phyloP scores from a whole-genome alignment of 2,797 vertebrate species.

The Sebastiscus tertius region DNA sequence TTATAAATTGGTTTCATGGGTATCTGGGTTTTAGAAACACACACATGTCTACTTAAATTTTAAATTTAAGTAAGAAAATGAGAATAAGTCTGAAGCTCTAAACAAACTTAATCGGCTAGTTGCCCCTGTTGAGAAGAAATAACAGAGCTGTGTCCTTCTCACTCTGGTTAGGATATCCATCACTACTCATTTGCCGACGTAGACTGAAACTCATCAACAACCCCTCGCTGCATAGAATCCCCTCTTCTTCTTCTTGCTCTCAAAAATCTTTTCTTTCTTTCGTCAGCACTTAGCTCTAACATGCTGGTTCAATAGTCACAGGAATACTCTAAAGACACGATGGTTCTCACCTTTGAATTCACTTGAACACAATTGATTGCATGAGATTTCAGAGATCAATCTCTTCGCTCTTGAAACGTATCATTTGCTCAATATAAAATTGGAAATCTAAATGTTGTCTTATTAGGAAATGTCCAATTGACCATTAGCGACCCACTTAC shows the following conservation, averaged over 20 bases:
- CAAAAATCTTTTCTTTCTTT: background rate
- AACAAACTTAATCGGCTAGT: background rate
- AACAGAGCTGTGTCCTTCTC: background rate
- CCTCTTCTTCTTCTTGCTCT: background rate
- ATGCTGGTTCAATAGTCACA: background rate
- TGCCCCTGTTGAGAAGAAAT: background rate
- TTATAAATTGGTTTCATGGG: conserved; percentile 15
- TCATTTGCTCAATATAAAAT: background rate
- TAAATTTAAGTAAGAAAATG: background rate
- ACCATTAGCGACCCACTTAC: background rate
- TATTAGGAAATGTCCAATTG: background rate
- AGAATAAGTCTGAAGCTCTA: background rate
- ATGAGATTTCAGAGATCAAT: background rate
- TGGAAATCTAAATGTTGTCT: background rate
- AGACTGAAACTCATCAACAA: conserved; percentile 4
- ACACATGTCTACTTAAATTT: background rate
- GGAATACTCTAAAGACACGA: background rate
- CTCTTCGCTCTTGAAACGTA: background rate
- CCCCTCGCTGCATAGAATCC: background rate
- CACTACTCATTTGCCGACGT: background rate
- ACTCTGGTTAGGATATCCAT: background rate
- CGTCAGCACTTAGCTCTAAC: conserved; percentile 29
- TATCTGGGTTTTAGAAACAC: conserved; percentile 1
- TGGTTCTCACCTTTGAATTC: background rate
- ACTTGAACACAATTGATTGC: background rate